Base-by-base conservation (phyloP, 2,888 invertebrate species). In the Selenia dentaria region DNA sequence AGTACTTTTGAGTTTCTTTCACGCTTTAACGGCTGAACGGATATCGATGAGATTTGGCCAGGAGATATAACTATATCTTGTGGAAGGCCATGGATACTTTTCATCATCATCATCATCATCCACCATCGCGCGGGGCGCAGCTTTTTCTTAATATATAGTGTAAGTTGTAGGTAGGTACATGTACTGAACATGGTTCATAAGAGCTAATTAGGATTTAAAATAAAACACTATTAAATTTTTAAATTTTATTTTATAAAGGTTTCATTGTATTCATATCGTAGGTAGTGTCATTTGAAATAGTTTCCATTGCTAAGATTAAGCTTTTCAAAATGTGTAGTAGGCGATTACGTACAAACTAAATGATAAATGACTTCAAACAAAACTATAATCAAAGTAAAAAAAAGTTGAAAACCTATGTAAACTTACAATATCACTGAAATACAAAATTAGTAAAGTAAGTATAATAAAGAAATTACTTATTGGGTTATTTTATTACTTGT, bases 271-370 rank as follows among this genome's bases (percentile, higher is more conserved):
- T 81, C 8, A 22, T 80, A 83, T 80, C 74, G 78, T 86, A 88
- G 82, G 83, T 86, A 84, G 84, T 88, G 86, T 87, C 81, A 83
- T 83, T 86, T 84, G 74, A 79, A 83, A 78, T 77, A 83, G 25
- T 36, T 83, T 80, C 41, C 73, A 81, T 79, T 70, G 80, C 79
- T 79, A 76, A 71, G 79, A 72, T 76, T 22, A 6, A 83, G 80
- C 79, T 80, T 80, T 80, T 66, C 70, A 72, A 72, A 80, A 88
- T 89, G 90, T 90, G 90, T 89, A 89, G 89, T 80, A 87, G 88
- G 89, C 82, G 74, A 81, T 83, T 83, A 84, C 77, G 73, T 80
- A 74, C 70, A 75, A 79, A 79, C 79, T 37, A 32, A 56, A 56
- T 9, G 72, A 78, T 74, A 77, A 71, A 59, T 66, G 67, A 67